A percentile compares a stretch with the other conserved stretches of the same genome.
Conservation (phyloP, 2,888 invertebrate genomes). For the Colletes collaris region DNA sequence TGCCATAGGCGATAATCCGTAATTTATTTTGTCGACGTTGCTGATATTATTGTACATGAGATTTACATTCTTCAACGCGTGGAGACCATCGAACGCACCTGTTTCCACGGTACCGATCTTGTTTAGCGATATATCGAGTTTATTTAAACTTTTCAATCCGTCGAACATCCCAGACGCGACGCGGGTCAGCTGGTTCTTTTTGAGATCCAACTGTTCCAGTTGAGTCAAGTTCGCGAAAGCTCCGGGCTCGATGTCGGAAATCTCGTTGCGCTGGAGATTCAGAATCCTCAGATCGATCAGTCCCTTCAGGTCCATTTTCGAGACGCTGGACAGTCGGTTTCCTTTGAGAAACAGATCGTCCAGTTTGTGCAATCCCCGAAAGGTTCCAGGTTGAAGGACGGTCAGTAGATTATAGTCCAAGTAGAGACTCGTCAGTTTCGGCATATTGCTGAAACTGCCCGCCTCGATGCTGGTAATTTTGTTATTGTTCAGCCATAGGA, state of each 20-base stretch:
- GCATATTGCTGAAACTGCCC: slow-evolving; percentile 78
- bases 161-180: slow-evolving; percentile 65
- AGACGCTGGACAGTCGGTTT: slow-evolving; percentile 79
- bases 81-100: slow-evolving; percentile 18
- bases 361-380: slow-evolving; percentile 74
- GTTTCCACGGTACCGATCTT: slow-evolving; percentile 27
- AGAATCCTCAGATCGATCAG: slow-evolving; percentile 79
- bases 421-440: slow-evolving; percentile 77
- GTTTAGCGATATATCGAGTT: slow-evolving; percentile 49
- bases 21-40: slow-evolving; percentile 9
- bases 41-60: slow-evolving; percentile 42
- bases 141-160: slow-evolving; percentile 43
- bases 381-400: slow-evolving; percentile 74
- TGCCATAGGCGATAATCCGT: slow-evolving; percentile 23
- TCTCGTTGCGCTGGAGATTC: slow-evolving; percentile 79
- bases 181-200: slow-evolving; percentile 76
- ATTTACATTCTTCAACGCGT: slow-evolving; percentile 14
- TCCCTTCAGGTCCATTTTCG: slow-evolving; percentile 80
- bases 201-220: slow-evolving; percentile 79
- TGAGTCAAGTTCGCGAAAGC: slow-evolving; percentile 81
- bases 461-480: slow-evolving; percentile 78
- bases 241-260: slow-evolving; percentile 79
- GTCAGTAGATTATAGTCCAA: slow-evolving; percentile 81
- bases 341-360: slow-evolving; percentile 81
- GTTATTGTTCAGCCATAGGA: slow-evolving; percentile 81